phyloP scores from a whole-genome alignment of 2,113 vertebrate species.

The Pterocles orientalis region DNA sequence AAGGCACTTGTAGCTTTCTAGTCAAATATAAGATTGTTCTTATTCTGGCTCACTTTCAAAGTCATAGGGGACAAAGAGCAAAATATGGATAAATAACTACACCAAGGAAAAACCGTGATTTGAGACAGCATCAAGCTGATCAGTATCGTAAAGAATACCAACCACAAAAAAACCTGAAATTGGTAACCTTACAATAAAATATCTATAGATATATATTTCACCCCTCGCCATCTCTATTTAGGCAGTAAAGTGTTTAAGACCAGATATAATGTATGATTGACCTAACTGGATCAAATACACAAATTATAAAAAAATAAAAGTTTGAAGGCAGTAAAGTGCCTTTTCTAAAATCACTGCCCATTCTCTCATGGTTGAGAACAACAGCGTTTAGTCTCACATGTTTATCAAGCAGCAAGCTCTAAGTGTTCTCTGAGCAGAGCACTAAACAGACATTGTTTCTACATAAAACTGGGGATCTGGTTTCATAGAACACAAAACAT shows the following conservation, averaged over 20 bases:
- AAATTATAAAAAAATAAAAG: not conserved
- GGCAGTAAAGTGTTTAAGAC: not conserved
- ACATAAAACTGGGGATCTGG: not conserved
- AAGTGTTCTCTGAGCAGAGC: not conserved
- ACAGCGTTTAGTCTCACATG: rapidly evolving
- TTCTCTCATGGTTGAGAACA: not conserved
- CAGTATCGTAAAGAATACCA: not conserved
- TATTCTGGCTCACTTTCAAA: constrained; percentile 41
- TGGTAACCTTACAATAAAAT: not conserved
- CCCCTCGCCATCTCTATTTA: not conserved
- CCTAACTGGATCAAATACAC: not conserved
- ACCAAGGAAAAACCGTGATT: not conserved
- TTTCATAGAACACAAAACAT: not conserved
- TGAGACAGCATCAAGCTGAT: constrained; percentile 14
- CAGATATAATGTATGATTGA: not conserved
- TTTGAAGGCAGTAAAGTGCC: not conserved
- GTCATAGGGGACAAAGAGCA: not conserved
- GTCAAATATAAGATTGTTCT: not conserved
- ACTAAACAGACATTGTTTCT: not conserved
- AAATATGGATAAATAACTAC: not conserved
- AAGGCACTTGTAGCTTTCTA: constrained; percentile 18
- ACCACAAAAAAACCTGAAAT: not conserved
- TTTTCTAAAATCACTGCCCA: not conserved
- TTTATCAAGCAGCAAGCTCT: not conserved
- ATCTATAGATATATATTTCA: too few relatives aligned